These are phyloP conservation scores for Spheniscus humboldti DNA, from an alignment of 2,797 vertebrate species.

Conservation along the genomic window DNA sequence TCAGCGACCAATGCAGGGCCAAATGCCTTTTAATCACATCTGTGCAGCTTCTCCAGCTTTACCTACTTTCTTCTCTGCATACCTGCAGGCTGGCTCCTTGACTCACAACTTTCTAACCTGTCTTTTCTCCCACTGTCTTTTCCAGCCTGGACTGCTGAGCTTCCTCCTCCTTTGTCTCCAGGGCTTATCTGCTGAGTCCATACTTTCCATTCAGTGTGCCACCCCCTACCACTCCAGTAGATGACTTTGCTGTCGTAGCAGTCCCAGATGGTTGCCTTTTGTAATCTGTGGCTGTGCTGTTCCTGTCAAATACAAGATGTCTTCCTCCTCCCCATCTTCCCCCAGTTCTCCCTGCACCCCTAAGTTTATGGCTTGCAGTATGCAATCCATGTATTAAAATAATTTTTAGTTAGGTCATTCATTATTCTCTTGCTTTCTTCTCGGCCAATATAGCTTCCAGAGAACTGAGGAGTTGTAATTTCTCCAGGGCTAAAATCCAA, in stretches of 20 bases:
- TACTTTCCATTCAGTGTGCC: neutral
- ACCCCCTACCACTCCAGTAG: neutral
- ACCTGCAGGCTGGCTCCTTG: neutral
- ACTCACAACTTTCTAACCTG: neutral
- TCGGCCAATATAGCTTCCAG: neutral
- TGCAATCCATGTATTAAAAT: neutral
- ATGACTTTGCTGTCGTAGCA: neutral
- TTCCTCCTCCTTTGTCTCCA: neutral
- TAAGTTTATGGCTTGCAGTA: neutral
- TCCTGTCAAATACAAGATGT: neutral
- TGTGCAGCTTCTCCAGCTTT: neutral
- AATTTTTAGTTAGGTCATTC: conserved; percentile 16
- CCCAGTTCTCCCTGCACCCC: neutral
- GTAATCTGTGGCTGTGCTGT: neutral
- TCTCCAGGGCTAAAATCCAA: conserved; percentile 65
- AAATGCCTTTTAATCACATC: neutral
- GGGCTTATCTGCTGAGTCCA: neutral
- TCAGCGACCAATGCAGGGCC: neutral
- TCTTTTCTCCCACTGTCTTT: neutral
- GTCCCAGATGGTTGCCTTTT: neutral
- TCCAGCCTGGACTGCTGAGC: neutral
- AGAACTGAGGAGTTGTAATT: conserved; percentile 50
- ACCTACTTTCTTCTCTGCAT: neutral
- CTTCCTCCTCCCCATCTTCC: neutral
- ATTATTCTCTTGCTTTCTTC: conserved; percentile 25